Conservation (phyloP, 2,888 invertebrate species). For the Heliconius erato region DNA sequence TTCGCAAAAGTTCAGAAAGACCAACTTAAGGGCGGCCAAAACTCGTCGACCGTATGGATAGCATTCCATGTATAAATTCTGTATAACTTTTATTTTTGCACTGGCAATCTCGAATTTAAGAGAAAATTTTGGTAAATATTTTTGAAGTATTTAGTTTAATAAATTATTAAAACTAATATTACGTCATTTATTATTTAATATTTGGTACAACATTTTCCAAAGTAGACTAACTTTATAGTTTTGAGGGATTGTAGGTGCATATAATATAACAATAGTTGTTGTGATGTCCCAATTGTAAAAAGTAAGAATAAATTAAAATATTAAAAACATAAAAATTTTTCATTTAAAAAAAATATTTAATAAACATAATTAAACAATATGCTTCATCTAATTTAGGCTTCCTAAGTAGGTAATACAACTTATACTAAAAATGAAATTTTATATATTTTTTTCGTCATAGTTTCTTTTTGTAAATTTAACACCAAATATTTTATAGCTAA, state of each 20-base stretch:
- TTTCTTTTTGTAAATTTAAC: not conserved
- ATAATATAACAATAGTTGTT: slow-evolving; percentile 21
- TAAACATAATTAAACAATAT: not conserved
- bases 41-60: not conserved
- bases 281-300: slow-evolving; percentile 5
- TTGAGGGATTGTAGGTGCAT: slow-evolving; percentile 34
- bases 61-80: not conserved
- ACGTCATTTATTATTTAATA: slow-evolving; percentile 2
- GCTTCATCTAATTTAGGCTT: not conserved
- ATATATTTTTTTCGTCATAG: not conserved
- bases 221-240: slow-evolving; percentile 44
- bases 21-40: not conserved
- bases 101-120: slow-evolving; percentile 4
- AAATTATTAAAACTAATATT: slow-evolving; percentile 13
- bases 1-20: not conserved
- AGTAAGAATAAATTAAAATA: not conserved
- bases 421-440: not conserved
- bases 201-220: not conserved
- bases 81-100: not conserved
- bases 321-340: not conserved
- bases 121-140: not conserved
- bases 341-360: not conserved
- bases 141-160: slow-evolving; percentile 1
- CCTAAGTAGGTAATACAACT: not conserved
- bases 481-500: slow-evolving; percentile 61